These are phyloP conservation scores for Mizuhopecten yessoensis DNA, from an alignment of 1,140 invertebrate species.

Conservation along the genomic window DNA sequence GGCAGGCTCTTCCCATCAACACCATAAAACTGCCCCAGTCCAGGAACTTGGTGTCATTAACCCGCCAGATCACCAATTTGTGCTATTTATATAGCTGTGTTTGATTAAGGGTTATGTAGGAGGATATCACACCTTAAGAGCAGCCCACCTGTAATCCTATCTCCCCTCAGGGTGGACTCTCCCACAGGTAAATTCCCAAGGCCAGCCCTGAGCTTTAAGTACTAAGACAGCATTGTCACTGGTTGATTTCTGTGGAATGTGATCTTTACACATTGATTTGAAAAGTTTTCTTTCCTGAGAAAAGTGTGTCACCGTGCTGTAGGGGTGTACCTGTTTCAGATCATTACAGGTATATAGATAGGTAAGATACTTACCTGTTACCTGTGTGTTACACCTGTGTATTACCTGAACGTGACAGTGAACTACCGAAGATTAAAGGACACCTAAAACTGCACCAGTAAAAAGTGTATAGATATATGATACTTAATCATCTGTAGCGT, in stretches of 20 bases:
- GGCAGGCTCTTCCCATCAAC: background rate
- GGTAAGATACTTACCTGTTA: no score
- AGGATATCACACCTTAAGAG: background rate
- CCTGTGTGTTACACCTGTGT: background rate
- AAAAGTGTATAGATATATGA: background rate
- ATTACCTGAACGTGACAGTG: no score
- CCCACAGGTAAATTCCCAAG: constrained; percentile 29
- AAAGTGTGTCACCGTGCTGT: background rate
- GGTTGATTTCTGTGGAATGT: background rate
- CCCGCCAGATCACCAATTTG: background rate
- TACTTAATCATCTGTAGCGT: background rate
- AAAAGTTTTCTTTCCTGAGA: background rate
- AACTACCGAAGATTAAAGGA: background rate
- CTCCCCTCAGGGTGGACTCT: background rate
- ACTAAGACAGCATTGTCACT: constrained; percentile 9
- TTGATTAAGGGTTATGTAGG: background rate
- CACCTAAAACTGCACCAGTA: background rate
- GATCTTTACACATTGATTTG: constrained; percentile 11
- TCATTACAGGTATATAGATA: background rate
- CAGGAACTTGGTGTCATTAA: background rate
- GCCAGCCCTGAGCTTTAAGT: background rate
- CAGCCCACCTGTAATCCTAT: background rate
- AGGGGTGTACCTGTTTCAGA: no score
- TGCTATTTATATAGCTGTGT: background rate
- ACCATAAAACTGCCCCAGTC: constrained; percentile 5